A percentile compares a stretch with the other conserved stretches of the same genome.
These are phyloP conservation scores for Aphodius granarius DNA, from an alignment of 2,888 invertebrate genomes.

Conservation along the genomic window DNA sequence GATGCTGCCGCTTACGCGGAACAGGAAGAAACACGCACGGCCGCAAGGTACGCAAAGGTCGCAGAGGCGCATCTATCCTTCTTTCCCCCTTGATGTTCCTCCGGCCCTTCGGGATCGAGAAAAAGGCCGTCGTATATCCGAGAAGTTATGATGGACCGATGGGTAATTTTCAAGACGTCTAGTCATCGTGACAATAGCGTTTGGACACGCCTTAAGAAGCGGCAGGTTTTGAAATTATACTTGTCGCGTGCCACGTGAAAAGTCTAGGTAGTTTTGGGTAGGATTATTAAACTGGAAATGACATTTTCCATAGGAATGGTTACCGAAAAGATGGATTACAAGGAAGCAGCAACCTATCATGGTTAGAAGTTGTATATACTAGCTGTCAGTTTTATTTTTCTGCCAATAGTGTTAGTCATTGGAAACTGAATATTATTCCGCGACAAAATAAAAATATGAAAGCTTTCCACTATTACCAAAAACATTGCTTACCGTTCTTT, in stretches of 20 bases:
- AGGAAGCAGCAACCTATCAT: neutral
- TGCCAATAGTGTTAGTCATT: neutral
- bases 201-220: neutral
- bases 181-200: neutral
- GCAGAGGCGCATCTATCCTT: neutral
- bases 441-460: too few relatives aligned
- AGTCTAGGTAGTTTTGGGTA: neutral
- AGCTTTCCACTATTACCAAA: too few relatives aligned
- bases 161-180: neutral
- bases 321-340: slow-evolving; percentile 1
- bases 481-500: neutral
- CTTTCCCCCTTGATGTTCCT: neutral
- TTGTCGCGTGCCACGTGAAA: neutral
- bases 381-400: neutral
- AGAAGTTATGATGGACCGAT: neutral
- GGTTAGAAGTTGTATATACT: neutral
- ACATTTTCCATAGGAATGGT: neutral
- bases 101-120: neutral
- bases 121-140: neutral
- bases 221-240: neutral
- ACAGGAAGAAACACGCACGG: neutral
- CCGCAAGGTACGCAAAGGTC: neutral
- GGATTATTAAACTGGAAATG: neutral
- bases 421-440: too few relatives aligned
- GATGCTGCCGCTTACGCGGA: neutral